Evolutionary conservation across 2,888 invertebrate genomes (phyloP), one percentile per base, ranked within the genome.

Genomic region (Stramonita haemastoma): DNA sequence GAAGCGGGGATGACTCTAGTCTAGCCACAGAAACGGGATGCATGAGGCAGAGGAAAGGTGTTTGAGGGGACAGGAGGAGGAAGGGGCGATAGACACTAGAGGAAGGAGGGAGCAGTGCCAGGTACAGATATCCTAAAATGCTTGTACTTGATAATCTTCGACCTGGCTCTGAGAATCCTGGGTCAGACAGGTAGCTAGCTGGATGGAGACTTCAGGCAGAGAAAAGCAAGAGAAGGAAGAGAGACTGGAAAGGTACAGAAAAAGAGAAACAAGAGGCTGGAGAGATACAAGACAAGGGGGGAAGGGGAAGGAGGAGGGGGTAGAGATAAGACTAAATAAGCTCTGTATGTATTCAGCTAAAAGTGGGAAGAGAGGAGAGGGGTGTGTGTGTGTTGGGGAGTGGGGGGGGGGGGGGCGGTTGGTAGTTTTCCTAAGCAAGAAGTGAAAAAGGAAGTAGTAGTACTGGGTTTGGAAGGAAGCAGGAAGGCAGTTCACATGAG

Each of bases 61-160:
- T 29, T 77, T 8, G 77, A 11, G 29, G 32, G 79, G 79, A 2
- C 32, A 17, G 73, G 29, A 13, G 79, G 73, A 34, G 2, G 15
- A 17, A 26, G 79, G 19, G 32, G 73, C 8, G n/a, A 46, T 36
- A 36, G 15, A 8, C 26, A 19, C 81, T 26, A 46, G 6, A 29
- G 22, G 81, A 26, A 83, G 15, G 46, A 83, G 36, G 19, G n/a
- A n/a, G 36, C 22, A 46, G 26, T 22, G 46, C 22, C 46, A 83
- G 81, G 11, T 36, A 22, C 22, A 83, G 81, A 83, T 83, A 83
- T 26, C 81, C 26, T 22, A 83, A 19, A 83, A 22, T 36, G 81
- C 36, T 46, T 83, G 46, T 22, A 83, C 81, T 46, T 46, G 46
- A 83, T 83, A 36, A 46, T 83, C 81, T 83, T 32, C 32, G 77